phyloP scores from a whole-genome alignment of 2,113 vertebrate genomes.

The Arothron firmamentum region DNA sequence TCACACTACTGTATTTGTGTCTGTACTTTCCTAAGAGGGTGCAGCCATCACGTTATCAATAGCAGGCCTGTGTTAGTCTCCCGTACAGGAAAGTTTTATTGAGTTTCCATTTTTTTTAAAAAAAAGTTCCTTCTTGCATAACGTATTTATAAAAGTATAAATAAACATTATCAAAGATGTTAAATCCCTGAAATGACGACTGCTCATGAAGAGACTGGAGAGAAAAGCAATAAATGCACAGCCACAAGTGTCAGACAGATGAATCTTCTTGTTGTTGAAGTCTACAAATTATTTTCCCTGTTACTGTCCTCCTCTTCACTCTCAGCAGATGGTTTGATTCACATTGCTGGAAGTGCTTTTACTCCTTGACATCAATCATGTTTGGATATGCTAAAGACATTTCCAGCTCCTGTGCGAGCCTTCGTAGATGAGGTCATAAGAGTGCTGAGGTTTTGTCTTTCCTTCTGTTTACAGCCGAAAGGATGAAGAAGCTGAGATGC shows the following conservation, averaged over 20 bases:
- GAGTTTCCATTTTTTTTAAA: conserved; percentile 3
- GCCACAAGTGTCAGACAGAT: too few relatives aligned
- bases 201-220: not conserved
- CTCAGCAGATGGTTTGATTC: too few relatives aligned
- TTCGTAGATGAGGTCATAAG: not conserved
- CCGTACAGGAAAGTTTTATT: not conserved
- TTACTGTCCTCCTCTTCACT: too few relatives aligned
- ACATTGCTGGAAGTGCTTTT: not conserved
- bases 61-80: conserved; percentile 44
- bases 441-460: not conserved
- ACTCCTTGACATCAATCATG: not conserved
- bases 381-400: not conserved
- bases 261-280: too few relatives aligned
- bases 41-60: conserved; percentile 43
- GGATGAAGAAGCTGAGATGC: conserved; percentile 54
- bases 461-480: conserved; percentile 29
- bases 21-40: conserved; percentile 14
- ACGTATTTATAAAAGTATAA: conserved; percentile 1
- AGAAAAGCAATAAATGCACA: too few relatives aligned
- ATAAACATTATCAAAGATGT: not conserved
- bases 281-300: too few relatives aligned
- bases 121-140: not conserved
- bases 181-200: not conserved
- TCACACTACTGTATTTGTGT: conserved; percentile 60
- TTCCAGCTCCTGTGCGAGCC: not conserved